Percentiles rank a stretch among this genome's conserved stretches.
These are phyloP conservation scores for Isichthys henryi DNA, from an alignment of 2,113 vertebrate species.

Conservation along the genomic window DNA sequence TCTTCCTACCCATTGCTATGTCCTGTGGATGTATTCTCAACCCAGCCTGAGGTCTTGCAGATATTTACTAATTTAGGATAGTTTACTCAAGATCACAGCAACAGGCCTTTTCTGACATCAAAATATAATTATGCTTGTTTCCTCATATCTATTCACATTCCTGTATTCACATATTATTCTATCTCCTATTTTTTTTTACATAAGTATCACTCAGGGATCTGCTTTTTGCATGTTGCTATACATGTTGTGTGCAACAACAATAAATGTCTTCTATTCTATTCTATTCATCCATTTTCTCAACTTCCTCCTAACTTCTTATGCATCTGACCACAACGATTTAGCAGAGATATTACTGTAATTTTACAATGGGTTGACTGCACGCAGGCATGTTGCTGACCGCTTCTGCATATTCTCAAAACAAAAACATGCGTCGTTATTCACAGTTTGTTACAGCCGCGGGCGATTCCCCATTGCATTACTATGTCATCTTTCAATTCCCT, in stretches of 20 bases:
- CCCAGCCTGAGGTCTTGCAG: not conserved
- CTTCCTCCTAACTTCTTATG: not conserved
- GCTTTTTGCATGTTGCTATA: not conserved
- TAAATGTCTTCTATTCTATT: too few species aligned
- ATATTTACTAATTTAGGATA: not conserved
- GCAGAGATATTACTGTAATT: not conserved
- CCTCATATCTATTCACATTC: not conserved
- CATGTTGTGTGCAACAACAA: not conserved
- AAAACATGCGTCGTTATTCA: not conserved
- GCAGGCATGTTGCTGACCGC: not conserved
- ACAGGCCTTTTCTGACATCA: not conserved
- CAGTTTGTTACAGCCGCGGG: not conserved
- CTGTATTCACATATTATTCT: not conserved
- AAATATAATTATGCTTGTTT: not conserved
- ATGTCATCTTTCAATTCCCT: not conserved
- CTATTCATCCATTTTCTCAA: not conserved
- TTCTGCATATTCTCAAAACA: not conserved
- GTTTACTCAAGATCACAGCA: not conserved
- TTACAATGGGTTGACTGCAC: not conserved
- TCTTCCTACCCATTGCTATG: not conserved
- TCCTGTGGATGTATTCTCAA: not conserved
- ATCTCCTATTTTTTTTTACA: not conserved
- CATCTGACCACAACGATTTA: not conserved
- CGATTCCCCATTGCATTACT: not conserved
- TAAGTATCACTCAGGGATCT: not conserved